Base-by-base conservation (phyloP, 2,113 vertebrate genomes). In the Myocastor coypus region DNA sequence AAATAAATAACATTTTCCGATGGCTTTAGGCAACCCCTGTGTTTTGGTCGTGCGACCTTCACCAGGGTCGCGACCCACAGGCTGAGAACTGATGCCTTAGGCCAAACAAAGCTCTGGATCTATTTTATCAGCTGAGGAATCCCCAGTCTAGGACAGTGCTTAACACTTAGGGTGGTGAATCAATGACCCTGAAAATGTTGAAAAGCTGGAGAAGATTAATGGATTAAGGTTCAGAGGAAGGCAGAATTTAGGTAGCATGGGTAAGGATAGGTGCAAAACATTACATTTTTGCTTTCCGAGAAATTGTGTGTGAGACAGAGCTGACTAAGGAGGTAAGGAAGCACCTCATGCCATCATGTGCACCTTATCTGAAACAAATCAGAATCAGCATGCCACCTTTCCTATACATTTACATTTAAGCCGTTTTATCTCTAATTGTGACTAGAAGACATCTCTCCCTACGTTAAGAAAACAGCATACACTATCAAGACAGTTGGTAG, bases 351-450 rank as follows among this genome's bases (percentile, higher is more conserved):
- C 20, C 26, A 84, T 89, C 34, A 24, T 92, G 87, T 96, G 10
- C 59, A 77, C 1, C 0, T 37, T 19, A 37, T 83, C 81, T 68
- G 64, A 85, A 88, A 26, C 64, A 73, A 92, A 88, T 92, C 85
- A 94, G 11, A 87, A 66, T 19, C 28, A 57, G 42, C 11, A 34
- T 66, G 78, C 40, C 66, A 89, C 83, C 59, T 94, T 84, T 71
- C 16, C 52, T 71, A 30, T 8, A 57, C 28, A 86, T 83, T 83
- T 57, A 57, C 89, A 92, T 82, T 87, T 73, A 90, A 94, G 28
- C 50, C 26, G 78, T 96, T 96, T 73, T 57, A 69, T 94, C 91
- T 92, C 37, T 94, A 85, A 87, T 46, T 82, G 28, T 57, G 24
- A 4, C 57, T 40, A 34, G 61, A 52, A 92, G 37, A 75, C 86